Percentiles rank a stretch among this genome's conserved stretches.
Conservation (phyloP, 2,888 invertebrate species). For the Limnephilus auricula region DNA sequence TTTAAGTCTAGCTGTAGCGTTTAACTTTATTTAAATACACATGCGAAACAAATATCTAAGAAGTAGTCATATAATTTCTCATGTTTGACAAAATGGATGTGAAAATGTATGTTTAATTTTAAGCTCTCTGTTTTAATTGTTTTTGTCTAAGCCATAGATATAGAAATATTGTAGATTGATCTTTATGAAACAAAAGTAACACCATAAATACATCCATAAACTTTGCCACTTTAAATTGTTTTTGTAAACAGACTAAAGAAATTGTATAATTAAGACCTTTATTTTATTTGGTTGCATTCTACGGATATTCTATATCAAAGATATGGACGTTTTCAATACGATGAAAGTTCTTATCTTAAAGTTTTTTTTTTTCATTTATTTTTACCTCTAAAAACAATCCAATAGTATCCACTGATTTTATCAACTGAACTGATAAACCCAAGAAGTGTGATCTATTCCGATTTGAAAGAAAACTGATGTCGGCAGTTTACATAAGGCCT, state of each 20-base stretch:
- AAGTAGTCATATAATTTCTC: background rate
- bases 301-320: background rate
- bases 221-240: background rate
- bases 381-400: background rate
- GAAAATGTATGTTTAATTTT: background rate
- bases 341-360: background rate
- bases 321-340: background rate
- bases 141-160: background rate
- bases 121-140: background rate
- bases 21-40: conserved; percentile 4
- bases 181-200: background rate
- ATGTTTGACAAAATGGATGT: background rate
- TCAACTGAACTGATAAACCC: too few species aligned
- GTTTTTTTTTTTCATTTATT: too few species aligned
- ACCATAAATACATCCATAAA: background rate
- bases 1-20: conserved; percentile 26
- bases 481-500: too few species aligned
- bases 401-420: background rate
- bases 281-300: background rate
- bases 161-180: background rate
- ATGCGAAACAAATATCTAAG: conserved; percentile 11
- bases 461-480: too few species aligned
- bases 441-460: too few species aligned
- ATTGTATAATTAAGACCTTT: too few species aligned
- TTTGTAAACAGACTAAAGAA: too few species aligned